Base-by-base conservation (phyloP, 2,113 vertebrate species). In the Paratilapia polleni region DNA sequence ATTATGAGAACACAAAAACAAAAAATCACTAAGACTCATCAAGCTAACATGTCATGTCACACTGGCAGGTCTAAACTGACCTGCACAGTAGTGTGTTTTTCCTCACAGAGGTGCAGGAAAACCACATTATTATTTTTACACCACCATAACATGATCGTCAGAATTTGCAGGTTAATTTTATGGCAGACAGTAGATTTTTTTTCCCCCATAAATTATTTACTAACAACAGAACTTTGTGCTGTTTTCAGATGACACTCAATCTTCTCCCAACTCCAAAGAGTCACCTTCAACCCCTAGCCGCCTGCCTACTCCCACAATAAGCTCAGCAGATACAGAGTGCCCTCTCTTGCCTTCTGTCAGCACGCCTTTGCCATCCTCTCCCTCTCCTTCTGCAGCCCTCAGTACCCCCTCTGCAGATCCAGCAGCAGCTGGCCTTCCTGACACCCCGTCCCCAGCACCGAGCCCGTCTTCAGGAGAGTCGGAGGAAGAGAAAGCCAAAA, bases 401-500 rank as follows among this genome's bases (percentile, higher is more conserved):
- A 70, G 81, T 49, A 66, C 74, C 73, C 38, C 88, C 66, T 73
- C 87, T 28, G 89, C 12, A 1, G 94, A 94, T 41, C 76, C 87
- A 26, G 58, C 90, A 47, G 10, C 7, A 10, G 62, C 80, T 17
- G 86, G 76, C 79, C 81, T 85, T 83, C 88, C 81, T 59, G 94
- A 95, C 62, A 88, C 85, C 41, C 92, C 92, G 3, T 93, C 92
- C 60, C 93, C 92, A 9, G 91, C 82, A 52, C 91, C 94, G 58
- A 95, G 92, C 80, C 86, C 60, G 6, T 86, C 83, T 57, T 91
- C 89, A 78, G 94, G 85, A 68, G 97, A 97, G 76, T 95, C 95
- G 2, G 97, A 98, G 60, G 97, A 98, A 59, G 97, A 98, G 81
- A 97, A 97, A 91, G 96, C 97, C 87, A 98, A 98, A 93, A 96